These are phyloP conservation scores for Ailurus styani DNA, from an alignment of 2,113 vertebrate species.

Conservation along the genomic window DNA sequence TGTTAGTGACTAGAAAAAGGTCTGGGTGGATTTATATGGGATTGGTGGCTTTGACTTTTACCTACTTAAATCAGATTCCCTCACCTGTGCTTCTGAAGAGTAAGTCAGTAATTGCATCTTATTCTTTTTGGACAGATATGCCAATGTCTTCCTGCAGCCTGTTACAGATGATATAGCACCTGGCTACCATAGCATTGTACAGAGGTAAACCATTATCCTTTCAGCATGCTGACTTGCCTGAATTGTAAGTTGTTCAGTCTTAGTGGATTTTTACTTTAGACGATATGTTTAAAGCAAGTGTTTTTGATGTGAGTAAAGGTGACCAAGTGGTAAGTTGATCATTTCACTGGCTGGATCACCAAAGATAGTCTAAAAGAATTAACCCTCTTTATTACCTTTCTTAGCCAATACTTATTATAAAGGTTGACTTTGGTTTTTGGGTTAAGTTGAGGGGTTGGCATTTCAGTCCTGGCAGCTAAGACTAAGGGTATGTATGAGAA, in stretches of 20 bases:
- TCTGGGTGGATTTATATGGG: background rate
- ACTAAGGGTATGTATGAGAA: background rate
- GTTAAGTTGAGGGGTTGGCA: background rate
- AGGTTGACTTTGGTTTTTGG: background rate
- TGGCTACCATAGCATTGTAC: constrained; percentile 98
- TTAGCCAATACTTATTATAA: background rate
- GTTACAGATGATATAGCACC: constrained; percentile 99
- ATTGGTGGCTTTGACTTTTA: background rate
- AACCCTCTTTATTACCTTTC: background rate
- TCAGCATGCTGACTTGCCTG: background rate
- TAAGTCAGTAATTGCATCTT: background rate
- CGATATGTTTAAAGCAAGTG: background rate
- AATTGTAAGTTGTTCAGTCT: background rate
- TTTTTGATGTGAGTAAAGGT: background rate
- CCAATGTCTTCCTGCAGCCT: constrained; percentile 97
- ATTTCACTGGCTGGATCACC: background rate
- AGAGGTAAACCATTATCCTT: constrained; percentile 86
- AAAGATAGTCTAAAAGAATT: constrained; percentile 14
- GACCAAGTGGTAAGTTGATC: background rate
- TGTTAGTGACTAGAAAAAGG: background rate
- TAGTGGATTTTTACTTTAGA: constrained; percentile 27
- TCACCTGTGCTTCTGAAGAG: background rate
- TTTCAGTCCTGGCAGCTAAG: background rate
- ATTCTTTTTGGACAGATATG: constrained; percentile 86
- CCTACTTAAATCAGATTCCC: background rate